A percentile compares a stretch with the other conserved stretches of the same genome.
Evolutionary conservation across 2,113 vertebrate genomes (phyloP).

Genomic region (Ceyx margarethae): DNA sequence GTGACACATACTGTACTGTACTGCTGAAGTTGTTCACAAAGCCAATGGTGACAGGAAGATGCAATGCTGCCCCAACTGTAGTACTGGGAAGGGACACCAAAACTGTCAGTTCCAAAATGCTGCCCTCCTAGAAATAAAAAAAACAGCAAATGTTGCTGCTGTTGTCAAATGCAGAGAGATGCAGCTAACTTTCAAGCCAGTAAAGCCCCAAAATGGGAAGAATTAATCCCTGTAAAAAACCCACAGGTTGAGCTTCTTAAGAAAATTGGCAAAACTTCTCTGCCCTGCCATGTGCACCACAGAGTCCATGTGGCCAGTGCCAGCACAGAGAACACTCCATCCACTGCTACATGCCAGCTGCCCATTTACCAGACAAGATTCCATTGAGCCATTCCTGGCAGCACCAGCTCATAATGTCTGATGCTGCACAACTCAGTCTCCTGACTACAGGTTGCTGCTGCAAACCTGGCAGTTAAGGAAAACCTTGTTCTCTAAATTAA

Average conservation of each 20-base stretch:
- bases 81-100: background rate
- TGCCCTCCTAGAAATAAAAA: background rate
- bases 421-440: background rate
- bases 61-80: background rate
- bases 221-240: background rate
- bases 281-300: background rate
- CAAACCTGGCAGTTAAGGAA: background rate
- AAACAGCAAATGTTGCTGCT: background rate
- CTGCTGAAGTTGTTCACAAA: background rate
- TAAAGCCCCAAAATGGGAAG: background rate
- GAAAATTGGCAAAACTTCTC: background rate
- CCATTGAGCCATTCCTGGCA: background rate
- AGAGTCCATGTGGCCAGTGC: background rate
- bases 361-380: background rate
- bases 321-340: background rate
- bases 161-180: background rate
- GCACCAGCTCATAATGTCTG: background rate
- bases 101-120: background rate
- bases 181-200: background rate
- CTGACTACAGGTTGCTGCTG: background rate
- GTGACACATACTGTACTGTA: background rate
- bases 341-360: fast-evolving
- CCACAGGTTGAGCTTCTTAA: background rate
- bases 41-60: background rate
- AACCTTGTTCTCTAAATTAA: background rate